Base-by-base conservation (phyloP, 2,113 vertebrate species). In the Oxyruncus cristatus region DNA sequence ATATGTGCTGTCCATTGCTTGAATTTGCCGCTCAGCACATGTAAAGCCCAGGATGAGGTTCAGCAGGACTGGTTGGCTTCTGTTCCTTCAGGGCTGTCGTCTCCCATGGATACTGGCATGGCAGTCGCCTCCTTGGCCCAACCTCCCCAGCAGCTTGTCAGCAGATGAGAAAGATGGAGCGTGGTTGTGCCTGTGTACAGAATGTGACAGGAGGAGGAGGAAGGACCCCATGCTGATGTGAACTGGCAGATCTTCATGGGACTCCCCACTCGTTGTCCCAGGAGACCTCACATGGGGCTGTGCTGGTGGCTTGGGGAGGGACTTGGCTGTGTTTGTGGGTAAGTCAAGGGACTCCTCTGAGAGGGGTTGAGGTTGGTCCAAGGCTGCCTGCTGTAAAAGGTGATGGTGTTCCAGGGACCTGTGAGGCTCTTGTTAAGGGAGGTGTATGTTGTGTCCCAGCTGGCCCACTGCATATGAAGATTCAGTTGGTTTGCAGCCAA, bases 211-310 rank as follows among this genome's bases (percentile, higher is more conserved):
- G 17, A 80, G 35, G 12, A 68, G 66, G 55, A 52, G 32, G 52
- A 67, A 92, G 63, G 30, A 47, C 14, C n/a, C 15, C 3, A 3
- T 0, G 1, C 46, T 77, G 47, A 9, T 63, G 30, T 9, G 6
- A 52, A 11, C 41, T 39, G 72, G 35, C 58, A 66, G 14, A 73
- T 56, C 46, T 80, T 28, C 23, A 7, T 17, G 49, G 42, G 16
- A 1, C 0, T 5, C 8, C 21, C 27, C 41, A 4, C 27, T 72
- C 0, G 0, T n/a, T 50, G 35, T 8, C 27, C 50, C 7, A 10
- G 5, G 68, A 63, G 88, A 50, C 24, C 42, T 62, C 79, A 49
- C 7, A 5, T 7, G 47, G 26, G 12, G 26, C 46, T 76, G 13
- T 5, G 5, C 55, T 86, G 59, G 78, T 53, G 41, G 27, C 46